Conservation (phyloP, 2,113 vertebrate genomes). For the Pseudorectes ferrugineus region DNA sequence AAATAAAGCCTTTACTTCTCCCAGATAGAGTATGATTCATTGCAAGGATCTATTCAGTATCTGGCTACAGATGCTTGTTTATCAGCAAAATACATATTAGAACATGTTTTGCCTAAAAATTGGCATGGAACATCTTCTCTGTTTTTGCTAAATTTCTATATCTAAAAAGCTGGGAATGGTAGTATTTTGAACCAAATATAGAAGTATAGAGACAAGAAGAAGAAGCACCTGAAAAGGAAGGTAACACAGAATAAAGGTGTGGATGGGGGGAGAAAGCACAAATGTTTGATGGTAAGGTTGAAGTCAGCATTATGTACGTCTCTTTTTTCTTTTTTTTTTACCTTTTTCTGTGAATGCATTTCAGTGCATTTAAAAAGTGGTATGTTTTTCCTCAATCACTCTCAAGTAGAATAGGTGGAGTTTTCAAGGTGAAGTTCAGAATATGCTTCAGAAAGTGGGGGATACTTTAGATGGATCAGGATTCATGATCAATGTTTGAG, state of each 20-base stretch:
- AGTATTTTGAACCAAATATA: not conserved
- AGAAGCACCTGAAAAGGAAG: not conserved
- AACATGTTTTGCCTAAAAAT: not conserved
- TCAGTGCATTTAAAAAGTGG: not conserved
- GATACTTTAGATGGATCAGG: not conserved
- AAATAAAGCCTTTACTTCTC: not conserved
- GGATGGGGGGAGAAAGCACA: not conserved
- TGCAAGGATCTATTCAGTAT: not conserved
- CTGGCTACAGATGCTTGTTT: not conserved
- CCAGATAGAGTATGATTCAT: not conserved
- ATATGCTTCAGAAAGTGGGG: not conserved
- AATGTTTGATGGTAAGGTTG: not conserved
- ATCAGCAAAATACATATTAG: not conserved
- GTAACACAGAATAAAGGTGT: not conserved
- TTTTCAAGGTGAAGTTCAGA: not conserved
- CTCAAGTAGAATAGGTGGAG: not conserved
- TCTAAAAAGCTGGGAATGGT: not conserved
- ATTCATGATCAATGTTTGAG: not conserved
- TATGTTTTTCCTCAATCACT: not conserved
- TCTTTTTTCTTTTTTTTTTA: no score
- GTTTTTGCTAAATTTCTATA: not conserved
- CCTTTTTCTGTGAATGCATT: not conserved
- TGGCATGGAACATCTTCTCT: not conserved
- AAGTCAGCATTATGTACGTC: not conserved
- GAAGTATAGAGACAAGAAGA: not conserved